Percentiles rank a stretch among this genome's conserved stretches.
Evolutionary conservation across 2,797 vertebrate species (phyloP).

Genomic region (Sarcophilus harrisii): DNA sequence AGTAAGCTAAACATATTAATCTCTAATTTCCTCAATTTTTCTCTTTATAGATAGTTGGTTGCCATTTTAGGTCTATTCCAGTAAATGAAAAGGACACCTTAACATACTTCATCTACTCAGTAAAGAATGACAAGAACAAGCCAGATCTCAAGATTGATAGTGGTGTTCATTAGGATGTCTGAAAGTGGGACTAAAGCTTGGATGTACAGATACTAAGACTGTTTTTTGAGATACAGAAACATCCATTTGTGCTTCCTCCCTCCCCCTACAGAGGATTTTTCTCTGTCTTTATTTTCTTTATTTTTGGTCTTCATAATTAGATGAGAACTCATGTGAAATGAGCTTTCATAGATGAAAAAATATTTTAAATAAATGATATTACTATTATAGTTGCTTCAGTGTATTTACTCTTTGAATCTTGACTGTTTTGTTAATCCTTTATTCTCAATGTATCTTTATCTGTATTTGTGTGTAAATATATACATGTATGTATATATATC

Average conservation of each 20-base stretch:
- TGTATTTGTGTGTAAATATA: background rate
- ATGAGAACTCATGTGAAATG: slow-evolving; percentile 79
- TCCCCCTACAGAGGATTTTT: slow-evolving; percentile 79
- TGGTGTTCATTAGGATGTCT: slow-evolving; percentile 85
- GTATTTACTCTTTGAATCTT: slow-evolving; percentile 82
- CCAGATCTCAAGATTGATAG: slow-evolving; percentile 88
- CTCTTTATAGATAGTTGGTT: slow-evolving; percentile 88
- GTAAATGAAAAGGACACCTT: slow-evolving; percentile 92
- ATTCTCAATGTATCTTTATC: background rate
- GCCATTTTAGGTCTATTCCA: slow-evolving; percentile 90
- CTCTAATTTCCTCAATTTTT: slow-evolving; percentile 74
- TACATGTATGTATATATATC: background rate
- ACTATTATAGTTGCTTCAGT: slow-evolving; percentile 80
- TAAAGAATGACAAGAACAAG: slow-evolving; percentile 91
- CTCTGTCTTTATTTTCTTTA: slow-evolving; percentile 86
- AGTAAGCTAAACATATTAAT: slow-evolving; percentile 9
- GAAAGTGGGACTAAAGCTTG: slow-evolving; percentile 76
- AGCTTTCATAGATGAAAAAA: slow-evolving; percentile 82
- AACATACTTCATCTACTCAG: slow-evolving; percentile 91
- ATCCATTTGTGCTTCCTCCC: slow-evolving; percentile 83
- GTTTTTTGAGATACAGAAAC: slow-evolving; percentile 83
- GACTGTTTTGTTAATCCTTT: slow-evolving; percentile 51
- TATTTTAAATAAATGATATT: slow-evolving; percentile 89
- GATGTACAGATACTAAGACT: slow-evolving; percentile 79
- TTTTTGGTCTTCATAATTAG: slow-evolving; percentile 83